Base-by-base conservation (phyloP, 2,888 invertebrate species). In the Thera britannica region DNA sequence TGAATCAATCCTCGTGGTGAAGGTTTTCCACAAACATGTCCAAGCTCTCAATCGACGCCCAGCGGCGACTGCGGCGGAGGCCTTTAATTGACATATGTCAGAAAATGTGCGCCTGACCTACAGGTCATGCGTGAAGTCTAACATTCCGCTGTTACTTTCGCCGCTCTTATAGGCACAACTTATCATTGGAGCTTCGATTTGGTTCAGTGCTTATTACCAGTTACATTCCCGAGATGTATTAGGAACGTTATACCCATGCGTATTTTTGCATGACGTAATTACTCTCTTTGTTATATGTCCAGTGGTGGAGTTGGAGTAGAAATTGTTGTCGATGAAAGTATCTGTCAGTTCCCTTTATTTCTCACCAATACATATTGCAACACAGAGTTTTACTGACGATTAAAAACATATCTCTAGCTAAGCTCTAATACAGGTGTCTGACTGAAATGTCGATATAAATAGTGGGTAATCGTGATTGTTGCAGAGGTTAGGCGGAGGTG, bases 1-100 rank as follows among this genome's bases (percentile, higher is more conserved):
- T 93, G 91, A 92, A 92, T 93, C 93, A 93, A 90, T 91, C 91
- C 80, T 73, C 72, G 77, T 77, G 82, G 82, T 83, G 85, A 88
- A 86, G 88, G 85, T 86, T 90, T 89, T 89, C 89, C 88, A 90
- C 90, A 92, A 92, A 90, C 91, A 90, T 90, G 92, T 90, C 88
- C 86, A 88, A 90, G 90, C 88, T 85, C 90, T 92, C 90, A 90
- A 93, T 92, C 89, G 84, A 84, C 87, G 86, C 84, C 88, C 84
- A 78, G 84, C 86, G 85, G 89, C 86, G 83, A 85, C 58, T 69
- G 69, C 64, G 41, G 63, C 48, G 82, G 86, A 88, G 86, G 84
- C 83, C 84, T 88, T 90, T 93, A 93, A 93, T 93, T 93, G 93
- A 93, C 93, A 92, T 90, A 87, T 93, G 93, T 92, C 93, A 92